Percentiles rank a stretch among this genome's conserved stretches.
phyloP scores from a whole-genome alignment of 1,140 invertebrate species.

The Microplitis demolitor region DNA sequence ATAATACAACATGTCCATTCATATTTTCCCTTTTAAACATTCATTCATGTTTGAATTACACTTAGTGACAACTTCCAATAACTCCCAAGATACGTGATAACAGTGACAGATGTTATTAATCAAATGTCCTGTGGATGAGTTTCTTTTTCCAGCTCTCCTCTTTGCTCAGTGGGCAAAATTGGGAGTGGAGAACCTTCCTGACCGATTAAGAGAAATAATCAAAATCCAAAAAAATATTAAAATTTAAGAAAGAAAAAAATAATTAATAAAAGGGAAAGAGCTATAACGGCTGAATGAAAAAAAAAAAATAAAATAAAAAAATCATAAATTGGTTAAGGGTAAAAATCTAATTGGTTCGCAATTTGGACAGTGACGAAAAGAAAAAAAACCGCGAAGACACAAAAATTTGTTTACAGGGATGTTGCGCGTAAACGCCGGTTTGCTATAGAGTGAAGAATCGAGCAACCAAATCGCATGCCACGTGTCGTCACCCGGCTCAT shows the following conservation, averaged over 20 bases:
- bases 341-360: conserved; percentile 53
- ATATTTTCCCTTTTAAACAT: conserved; percentile 20
- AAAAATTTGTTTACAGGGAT: conserved; percentile 60
- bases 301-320: conserved; percentile 34
- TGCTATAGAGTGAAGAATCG: conserved; percentile 61
- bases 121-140: conserved; percentile 58
- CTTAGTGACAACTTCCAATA: conserved; percentile 27
- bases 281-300: conserved; percentile 30
- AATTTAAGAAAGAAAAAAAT: background rate
- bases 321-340: conserved; percentile 58
- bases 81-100: conserved; percentile 29
- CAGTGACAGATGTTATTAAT: conserved; percentile 45
- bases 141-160: conserved; percentile 83
- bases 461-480: conserved; percentile 61
- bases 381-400: conserved; percentile 49
- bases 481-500: conserved; percentile 44
- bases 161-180: conserved; percentile 79
- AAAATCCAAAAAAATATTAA: background rate
- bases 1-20: background rate
- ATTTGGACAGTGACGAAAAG: conserved; percentile 47
- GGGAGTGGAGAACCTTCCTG: conserved; percentile 64
- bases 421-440: conserved; percentile 58
- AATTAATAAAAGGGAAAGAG: conserved; percentile 36
- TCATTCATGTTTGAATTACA: conserved; percentile 25
- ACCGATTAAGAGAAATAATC: conserved; percentile 17